These are phyloP conservation scores for Onthophagus taurus DNA, from an alignment of 1,140 invertebrate species.

Conservation along the genomic window DNA sequence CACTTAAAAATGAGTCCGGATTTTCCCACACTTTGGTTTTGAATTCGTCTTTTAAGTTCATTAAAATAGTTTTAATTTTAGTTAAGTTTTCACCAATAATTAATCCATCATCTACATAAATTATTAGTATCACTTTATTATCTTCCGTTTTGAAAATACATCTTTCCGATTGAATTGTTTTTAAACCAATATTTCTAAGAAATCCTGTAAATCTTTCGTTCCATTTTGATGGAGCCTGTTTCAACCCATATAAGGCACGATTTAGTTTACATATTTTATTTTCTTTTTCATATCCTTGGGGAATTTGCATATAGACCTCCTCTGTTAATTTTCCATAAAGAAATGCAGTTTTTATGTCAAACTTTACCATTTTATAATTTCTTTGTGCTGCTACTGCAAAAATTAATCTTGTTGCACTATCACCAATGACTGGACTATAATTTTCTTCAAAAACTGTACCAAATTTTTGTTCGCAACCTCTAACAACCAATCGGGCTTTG, in stretches of 20 bases:
- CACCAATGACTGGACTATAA: conserved; percentile 19
- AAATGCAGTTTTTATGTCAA: conserved; percentile 38
- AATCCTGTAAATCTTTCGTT: conserved; percentile 22
- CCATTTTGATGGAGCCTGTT: conserved; percentile 20
- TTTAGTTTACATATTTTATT: conserved; percentile 22
- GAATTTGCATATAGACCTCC: conserved; percentile 33
- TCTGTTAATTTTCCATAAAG: conserved; percentile 33
- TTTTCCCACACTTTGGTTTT: too few relatives aligned
- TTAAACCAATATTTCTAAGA: too few relatives aligned
- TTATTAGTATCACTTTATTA: too few relatives aligned
- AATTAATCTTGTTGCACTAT: conserved; percentile 16
- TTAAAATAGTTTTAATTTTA: too few relatives aligned
- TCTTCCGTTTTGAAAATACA: too few relatives aligned
- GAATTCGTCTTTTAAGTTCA: too few relatives aligned
- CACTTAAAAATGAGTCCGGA: too few relatives aligned
- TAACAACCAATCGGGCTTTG: conserved; percentile 18
- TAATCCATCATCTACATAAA: too few relatives aligned
- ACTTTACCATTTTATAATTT: conserved; percentile 22
- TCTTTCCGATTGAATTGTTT: too few relatives aligned
- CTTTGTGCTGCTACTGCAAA: conserved; percentile 13
- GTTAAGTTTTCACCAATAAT: too few relatives aligned
- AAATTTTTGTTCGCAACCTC: conserved; percentile 13
- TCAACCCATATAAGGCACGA: conserved; percentile 21
- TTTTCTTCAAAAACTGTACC: conserved; percentile 11
- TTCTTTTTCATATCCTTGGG: conserved; percentile 22